Evolutionary conservation across 2,888 invertebrate species (phyloP), one percentile per base, ranked within the genome.

Genomic region (Drosophila mimetica): DNA sequence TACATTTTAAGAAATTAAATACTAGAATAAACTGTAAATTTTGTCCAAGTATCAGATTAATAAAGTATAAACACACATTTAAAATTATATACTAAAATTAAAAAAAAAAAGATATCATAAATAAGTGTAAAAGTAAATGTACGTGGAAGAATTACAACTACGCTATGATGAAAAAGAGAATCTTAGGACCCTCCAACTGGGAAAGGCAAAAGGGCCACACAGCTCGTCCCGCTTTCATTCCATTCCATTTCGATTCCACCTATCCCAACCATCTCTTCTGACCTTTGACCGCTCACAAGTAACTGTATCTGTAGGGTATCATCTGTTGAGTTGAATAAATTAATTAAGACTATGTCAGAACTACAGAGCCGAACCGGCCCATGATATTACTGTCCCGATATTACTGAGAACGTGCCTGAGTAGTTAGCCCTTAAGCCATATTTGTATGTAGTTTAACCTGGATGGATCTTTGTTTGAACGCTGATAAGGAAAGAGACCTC

Each of bases 271-370:
- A 28, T 36, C 11, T 36, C 16, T 13, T n/a, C 36, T 36, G 25
- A 28, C 22, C 18, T 20, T 11, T 11, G 25, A 44, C 14, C 20
- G 20, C 32, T 14, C 44, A 32, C 22, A 18, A n/a, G 36, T 60
- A 44, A 57, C 44, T 37, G 30, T 11, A 18, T 18, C 39, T 18
- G 18, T 18, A 39, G 18, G 11, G 39, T n/a, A n/a, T n/a, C n/a
- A n/a, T n/a, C n/a, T n/a, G n/a, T 37, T 30, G 8, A 34, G 14
- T 22, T 63, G 64, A 64, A 64, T 65, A 65, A 72, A 71, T 66
- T 54, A 69, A 51, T 71, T 55, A 63, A 32, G 42, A 52, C 55
- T 55, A 64, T 13, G 42, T 36, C 36, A 11, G 48, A 36, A 25
- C 34, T 36, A 18, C 54, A 34, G 22, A 22, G 22, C 46, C 41